These are phyloP conservation scores for Arge pagana DNA, from an alignment of 2,888 invertebrate species.

Conservation along the genomic window DNA sequence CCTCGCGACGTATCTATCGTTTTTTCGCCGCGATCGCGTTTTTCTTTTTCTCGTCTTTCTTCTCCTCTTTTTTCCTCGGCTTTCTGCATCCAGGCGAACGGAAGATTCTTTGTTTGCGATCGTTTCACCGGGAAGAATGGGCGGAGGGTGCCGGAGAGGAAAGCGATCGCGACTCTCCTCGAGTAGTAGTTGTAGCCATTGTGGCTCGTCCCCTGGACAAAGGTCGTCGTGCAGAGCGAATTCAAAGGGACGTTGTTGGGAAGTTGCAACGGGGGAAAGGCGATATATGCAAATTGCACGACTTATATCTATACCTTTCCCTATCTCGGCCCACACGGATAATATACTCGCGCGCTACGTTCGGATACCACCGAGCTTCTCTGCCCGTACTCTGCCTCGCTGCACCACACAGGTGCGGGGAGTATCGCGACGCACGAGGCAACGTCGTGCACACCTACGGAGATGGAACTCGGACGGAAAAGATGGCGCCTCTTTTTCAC, in stretches of 20 bases:
- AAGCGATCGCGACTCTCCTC: too few relatives aligned
- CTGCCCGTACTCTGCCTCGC: neutral
- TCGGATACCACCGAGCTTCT: slow-evolving; percentile 1
- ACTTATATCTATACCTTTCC: slow-evolving; percentile 6
- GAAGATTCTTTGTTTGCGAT: slow-evolving; percentile 58
- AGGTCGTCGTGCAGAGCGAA: slow-evolving; percentile 55
- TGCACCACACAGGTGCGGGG: neutral
- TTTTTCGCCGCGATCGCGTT: slow-evolving; percentile 47
- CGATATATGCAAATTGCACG: slow-evolving; percentile 52
- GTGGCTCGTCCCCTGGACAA: slow-evolving; percentile 49
- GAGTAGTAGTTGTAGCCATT: slow-evolving; percentile 51
- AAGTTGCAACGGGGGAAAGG: slow-evolving; percentile 41
- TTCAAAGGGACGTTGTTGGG: slow-evolving; percentile 50
- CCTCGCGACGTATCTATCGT: slow-evolving; percentile 19
- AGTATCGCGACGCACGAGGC: neutral
- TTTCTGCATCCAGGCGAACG: too few relatives aligned
- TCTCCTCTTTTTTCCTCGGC: slow-evolving; percentile 31
- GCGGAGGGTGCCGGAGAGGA: slow-evolving; percentile 25
- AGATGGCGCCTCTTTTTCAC: too few relatives aligned
- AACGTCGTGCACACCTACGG: neutral
- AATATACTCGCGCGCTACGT: slow-evolving; percentile 8
- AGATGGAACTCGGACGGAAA: too few relatives aligned
- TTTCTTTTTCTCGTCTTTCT: slow-evolving; percentile 31
- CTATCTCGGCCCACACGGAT: slow-evolving; percentile 6
- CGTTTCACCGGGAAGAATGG: slow-evolving; percentile 43